These are phyloP conservation scores for Cephalopachus bancanus DNA, from an alignment of 2,797 vertebrate species.

Conservation along the genomic window DNA sequence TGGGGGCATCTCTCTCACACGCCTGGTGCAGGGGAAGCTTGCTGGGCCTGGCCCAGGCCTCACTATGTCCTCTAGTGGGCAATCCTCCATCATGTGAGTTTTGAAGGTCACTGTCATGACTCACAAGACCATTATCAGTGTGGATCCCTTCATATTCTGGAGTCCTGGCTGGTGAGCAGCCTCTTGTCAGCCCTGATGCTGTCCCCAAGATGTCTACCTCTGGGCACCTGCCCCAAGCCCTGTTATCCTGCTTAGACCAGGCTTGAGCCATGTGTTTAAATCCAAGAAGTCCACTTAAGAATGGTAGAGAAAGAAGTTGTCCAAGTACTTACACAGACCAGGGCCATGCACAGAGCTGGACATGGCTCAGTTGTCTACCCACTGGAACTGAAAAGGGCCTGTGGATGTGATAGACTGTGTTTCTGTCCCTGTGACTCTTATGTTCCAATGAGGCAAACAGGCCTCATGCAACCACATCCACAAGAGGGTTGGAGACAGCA, in stretches of 20 bases:
- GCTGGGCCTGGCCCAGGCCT: not conserved
- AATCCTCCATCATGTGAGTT: not conserved
- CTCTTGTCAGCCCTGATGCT: not conserved
- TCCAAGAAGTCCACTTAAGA: not conserved
- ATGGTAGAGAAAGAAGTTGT: not conserved
- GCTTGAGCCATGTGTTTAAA: slow-evolving; percentile 16
- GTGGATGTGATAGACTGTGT: not conserved
- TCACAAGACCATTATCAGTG: not conserved
- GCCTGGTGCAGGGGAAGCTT: not conserved
- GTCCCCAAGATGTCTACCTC: not conserved
- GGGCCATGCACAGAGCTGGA: too few relatives aligned
- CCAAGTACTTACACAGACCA: not conserved
- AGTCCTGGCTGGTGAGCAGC: not conserved
- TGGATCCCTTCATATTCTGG: not conserved
- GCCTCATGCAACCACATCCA: not conserved
- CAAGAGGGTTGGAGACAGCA: not conserved
- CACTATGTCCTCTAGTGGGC: too few relatives aligned
- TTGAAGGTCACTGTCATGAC: not conserved
- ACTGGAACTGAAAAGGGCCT: too few relatives aligned
- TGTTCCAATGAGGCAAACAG: not conserved
- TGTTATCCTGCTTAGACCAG: too few relatives aligned
- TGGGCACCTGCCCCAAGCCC: not conserved
- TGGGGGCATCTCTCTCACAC: not conserved
- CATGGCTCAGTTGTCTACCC: too few relatives aligned
- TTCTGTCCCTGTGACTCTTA: not conserved